These are phyloP conservation scores for Tangara arthus DNA, from an alignment of 2,797 vertebrate species.

Conservation along the genomic window DNA sequence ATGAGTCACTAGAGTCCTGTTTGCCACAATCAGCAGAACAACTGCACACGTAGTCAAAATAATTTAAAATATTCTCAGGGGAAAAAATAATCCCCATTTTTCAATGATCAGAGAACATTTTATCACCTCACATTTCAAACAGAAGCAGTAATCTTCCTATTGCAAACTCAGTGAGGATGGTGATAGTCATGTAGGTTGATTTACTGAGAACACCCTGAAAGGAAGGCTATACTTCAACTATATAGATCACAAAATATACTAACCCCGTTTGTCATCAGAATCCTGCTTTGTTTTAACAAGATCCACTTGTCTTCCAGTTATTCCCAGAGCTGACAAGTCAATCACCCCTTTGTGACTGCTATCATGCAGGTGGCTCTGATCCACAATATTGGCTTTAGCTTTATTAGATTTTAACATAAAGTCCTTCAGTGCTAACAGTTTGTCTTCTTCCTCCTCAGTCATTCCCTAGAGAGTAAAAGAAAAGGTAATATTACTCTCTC, in stretches of 20 bases:
- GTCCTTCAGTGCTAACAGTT: slow-evolving; percentile 93
- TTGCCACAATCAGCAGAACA: not conserved
- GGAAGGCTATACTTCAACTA: not conserved
- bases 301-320: slow-evolving; percentile 91
- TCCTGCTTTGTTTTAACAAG: slow-evolving; percentile 90
- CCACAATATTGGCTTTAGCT: slow-evolving; percentile 93
- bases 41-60: not conserved
- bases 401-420: slow-evolving; percentile 98
- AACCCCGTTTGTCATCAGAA: slow-evolving; percentile 91
- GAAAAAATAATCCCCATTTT: not conserved
- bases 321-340: slow-evolving; percentile 85
- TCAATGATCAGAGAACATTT: not conserved
- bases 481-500: not conserved
- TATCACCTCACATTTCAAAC: not conserved
- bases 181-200: not conserved
- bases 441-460: slow-evolving; percentile 96
- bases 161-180: not conserved
- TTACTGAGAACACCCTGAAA: not conserved
- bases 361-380: slow-evolving; percentile 90
- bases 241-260: slow-evolving; percentile 23
- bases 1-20: not conserved
- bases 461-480: slow-evolving; percentile 83
- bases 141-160: not conserved
- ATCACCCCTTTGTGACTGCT: slow-evolving; percentile 87
- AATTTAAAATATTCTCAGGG: not conserved